Conservation (phyloP, 2,797 vertebrate genomes). For the Falco concolor region DNA sequence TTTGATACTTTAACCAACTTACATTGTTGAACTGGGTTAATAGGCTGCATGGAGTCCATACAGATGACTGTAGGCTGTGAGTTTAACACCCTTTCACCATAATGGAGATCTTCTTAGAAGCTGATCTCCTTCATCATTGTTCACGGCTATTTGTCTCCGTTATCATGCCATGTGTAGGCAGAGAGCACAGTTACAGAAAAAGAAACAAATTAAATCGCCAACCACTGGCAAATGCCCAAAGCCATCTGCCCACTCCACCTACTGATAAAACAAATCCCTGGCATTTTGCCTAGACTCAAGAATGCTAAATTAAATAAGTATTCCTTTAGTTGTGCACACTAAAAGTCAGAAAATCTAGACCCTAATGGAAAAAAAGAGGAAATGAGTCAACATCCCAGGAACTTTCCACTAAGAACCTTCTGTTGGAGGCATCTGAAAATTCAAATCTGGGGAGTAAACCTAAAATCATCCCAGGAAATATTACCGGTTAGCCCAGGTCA, state of each 20-base stretch:
- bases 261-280: background rate
- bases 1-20: background rate
- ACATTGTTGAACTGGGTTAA: background rate
- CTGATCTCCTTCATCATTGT: background rate
- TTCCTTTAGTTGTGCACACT: background rate
- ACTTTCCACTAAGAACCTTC: constrained; percentile 1
- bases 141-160: background rate
- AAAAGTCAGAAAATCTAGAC: background rate
- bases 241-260: background rate
- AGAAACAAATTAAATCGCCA: background rate
- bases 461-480: background rate
- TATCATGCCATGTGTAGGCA: background rate
- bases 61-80: background rate
- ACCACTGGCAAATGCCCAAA: background rate
- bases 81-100: background rate
- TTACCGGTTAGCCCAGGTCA: background rate
- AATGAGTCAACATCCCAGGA: background rate
- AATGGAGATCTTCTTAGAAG: background rate
- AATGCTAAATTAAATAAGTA: constrained; percentile 13
- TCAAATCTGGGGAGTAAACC: background rate
- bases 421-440: background rate
- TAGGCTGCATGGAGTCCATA: background rate
- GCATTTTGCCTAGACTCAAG: background rate
- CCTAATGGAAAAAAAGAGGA: background rate
- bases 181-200: background rate